phyloP scores from a whole-genome alignment of 1,140 invertebrate genomes.

The Cotesia typhae region DNA sequence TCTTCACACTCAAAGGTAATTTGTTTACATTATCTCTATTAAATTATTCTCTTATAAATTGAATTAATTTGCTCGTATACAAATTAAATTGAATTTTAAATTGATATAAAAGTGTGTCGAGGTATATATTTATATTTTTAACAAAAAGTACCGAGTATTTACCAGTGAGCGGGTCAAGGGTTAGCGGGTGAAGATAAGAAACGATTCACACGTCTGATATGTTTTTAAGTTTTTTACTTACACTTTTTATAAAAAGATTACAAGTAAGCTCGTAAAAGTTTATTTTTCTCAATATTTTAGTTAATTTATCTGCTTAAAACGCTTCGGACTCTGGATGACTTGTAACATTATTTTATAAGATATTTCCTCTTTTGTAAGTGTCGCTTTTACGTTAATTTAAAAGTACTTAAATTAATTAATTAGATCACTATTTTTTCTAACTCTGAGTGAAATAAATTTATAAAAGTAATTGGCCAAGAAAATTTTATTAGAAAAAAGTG shows the following conservation, averaged over 20 bases:
- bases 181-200: constrained; percentile 28
- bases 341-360: not conserved
- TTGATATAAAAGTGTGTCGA: too few relatives aligned
- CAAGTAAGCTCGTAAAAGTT: not conserved
- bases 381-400: too few relatives aligned
- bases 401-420: not conserved
- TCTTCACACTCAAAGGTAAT: too few relatives aligned
- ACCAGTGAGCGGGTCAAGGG: constrained; percentile 20
- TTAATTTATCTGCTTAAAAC: not conserved
- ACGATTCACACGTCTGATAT: not conserved
- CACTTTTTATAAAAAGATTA: too few relatives aligned
- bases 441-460: not conserved
- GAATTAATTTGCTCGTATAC: too few relatives aligned
- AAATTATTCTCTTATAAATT: too few relatives aligned
- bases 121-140: too few relatives aligned
- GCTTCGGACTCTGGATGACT: not conserved
- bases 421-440: not conserved
- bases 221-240: not conserved
- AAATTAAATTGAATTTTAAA: too few relatives aligned
- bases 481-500: not conserved
- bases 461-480: not conserved
- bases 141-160: not conserved
- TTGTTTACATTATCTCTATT: too few relatives aligned
- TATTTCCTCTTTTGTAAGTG: not conserved
- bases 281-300: not conserved